Conservation (phyloP, 2,113 vertebrate species). For the Raja brachyura region DNA sequence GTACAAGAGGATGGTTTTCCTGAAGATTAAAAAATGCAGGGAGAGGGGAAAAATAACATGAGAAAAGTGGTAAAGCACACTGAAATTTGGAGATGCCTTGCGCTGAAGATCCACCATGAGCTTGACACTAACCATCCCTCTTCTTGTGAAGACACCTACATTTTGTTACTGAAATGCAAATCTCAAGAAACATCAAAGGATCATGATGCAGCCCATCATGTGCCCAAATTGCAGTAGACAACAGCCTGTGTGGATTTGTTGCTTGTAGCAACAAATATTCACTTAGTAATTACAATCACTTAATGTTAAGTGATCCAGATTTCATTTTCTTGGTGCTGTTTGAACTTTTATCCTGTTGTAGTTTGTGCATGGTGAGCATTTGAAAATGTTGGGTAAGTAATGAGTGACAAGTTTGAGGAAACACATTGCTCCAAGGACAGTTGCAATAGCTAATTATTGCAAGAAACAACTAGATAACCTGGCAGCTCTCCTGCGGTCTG, state of each 20-base stretch:
- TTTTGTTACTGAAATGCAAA: neutral
- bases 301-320: neutral
- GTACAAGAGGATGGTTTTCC: neutral
- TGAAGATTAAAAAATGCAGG: neutral
- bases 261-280: neutral
- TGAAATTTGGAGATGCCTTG: neutral
- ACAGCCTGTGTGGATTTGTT: neutral
- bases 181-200: neutral
- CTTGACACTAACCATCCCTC: neutral
- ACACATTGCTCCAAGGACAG: neutral
- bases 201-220: neutral
- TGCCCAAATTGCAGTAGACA: neutral
- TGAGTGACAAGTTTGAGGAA: neutral
- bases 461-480: neutral
- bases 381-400: neutral
- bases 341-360: neutral
- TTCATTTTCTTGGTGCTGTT: neutral
- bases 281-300: no score
- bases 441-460: neutral
- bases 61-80: neutral
- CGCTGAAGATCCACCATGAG: neutral
- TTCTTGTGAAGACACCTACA: neutral
- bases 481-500: slow-evolving; percentile 8
- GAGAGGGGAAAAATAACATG: neutral
- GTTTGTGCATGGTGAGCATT: neutral